phyloP scores from a whole-genome alignment of 23 tunicate species.

The Trididemnum nubilum region DNA sequence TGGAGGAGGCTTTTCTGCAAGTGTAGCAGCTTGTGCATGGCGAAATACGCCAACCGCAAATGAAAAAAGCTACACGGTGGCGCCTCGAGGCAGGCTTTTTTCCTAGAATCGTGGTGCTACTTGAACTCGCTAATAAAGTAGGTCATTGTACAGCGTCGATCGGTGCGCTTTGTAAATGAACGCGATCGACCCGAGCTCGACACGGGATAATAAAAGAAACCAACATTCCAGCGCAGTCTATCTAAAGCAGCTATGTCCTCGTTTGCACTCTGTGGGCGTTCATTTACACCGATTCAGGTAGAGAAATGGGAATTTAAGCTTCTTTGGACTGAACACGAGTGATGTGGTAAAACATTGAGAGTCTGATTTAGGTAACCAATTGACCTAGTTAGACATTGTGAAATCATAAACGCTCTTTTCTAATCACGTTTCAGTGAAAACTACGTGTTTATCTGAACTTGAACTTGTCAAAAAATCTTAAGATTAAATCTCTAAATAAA shows the following conservation, averaged over 20 bases:
- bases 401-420: background rate
- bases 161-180: background rate
- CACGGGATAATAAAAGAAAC: background rate
- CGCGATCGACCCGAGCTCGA: background rate
- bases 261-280: background rate
- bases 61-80: no score
- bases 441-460: background rate
- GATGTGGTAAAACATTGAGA: background rate
- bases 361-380: background rate
- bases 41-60: no score
- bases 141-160: conserved; percentile 38
- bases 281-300: background rate
- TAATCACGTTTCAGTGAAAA: background rate
- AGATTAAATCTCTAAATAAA: no score
- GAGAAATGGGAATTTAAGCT: background rate
- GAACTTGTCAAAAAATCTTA: background rate
- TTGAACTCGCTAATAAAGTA: conserved; percentile 35
- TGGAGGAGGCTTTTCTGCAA: no score
- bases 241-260: conserved; percentile 11
- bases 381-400: background rate
- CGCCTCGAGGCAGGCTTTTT: conserved; percentile 15
- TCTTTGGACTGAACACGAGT: background rate
- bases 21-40: no score
- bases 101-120: conserved; percentile 17
- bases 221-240: conserved; percentile 4